Evolutionary conservation across 2,113 vertebrate genomes (phyloP), one percentile per base, ranked within the genome.

Genomic region (Nerophis ophidion): DNA sequence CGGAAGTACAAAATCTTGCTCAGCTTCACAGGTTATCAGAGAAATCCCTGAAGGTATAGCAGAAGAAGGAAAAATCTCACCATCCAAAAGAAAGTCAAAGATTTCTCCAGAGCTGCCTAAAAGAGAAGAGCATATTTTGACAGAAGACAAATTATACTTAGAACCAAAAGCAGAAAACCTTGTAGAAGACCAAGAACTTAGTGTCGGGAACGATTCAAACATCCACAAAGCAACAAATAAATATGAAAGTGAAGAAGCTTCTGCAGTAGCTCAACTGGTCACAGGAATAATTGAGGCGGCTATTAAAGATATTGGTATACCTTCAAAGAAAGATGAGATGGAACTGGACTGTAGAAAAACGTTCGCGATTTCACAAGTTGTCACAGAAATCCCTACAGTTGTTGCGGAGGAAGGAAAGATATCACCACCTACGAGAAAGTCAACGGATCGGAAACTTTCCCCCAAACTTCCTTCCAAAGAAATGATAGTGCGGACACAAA

Each of bases 11-110:
- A 15, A 46, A 34, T 9, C 12, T 8, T 46, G 19, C 26, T 59
- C 57, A 35, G 45, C 44, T 45, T 4, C 12, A 38, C n/a, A 11
- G 13, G 7, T 47, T 45, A 44, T 15, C 13, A 5, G 19, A 15
- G 33, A 1, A 59, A 34, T 59, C 17, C 13, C 44, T 46, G 6
- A 59, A 35, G 26, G 6, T 7, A 26, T 9, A 10, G 44, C 4
- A 4, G 26, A 19, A 5, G 40, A 70, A 67, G 50, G 6, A 19
- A 46, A 49, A 33, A 4, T 78, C 14, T 1, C 56, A 2, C 71
- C 65, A 60, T 67, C 76, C 12, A 66, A 0, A 34, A 79, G 69
- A 63, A 83, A 63, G 44, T 69, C 77, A 46, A 81, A 77, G 64
- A 36, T 40, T 16, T 9, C 14, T 6, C 40, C 40, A 5, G 6